These are phyloP conservation scores for Bombylius major DNA, from an alignment of 2,888 invertebrate genomes.

Conservation along the genomic window DNA sequence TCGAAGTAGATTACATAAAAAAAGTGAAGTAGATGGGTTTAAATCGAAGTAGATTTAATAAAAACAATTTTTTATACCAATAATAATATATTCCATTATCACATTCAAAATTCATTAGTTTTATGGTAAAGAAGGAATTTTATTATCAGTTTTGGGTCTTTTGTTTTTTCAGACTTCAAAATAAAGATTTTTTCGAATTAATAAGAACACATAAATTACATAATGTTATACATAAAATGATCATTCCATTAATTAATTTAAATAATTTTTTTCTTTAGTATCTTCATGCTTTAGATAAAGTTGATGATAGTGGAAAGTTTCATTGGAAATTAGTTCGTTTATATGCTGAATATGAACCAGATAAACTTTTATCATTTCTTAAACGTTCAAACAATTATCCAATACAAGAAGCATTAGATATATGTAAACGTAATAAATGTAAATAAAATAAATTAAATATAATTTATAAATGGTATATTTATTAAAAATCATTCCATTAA, in stretches of 20 bases:
- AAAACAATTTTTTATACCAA: no score
- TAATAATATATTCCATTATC: no score
- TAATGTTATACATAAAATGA: constrained; percentile 70
- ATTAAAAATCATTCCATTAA: constrained; percentile 75
- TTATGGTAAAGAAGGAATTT: not conserved
- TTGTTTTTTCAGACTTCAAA: constrained; percentile 48
- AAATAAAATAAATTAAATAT: no score
- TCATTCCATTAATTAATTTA: constrained; percentile 77
- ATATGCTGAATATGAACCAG: constrained; percentile 78
- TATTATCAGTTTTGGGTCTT: not conserved
- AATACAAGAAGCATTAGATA: constrained; percentile 83
- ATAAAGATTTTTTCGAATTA: constrained; percentile 80
- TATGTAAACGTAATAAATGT: no score
- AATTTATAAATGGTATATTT: no score
- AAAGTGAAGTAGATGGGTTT: no score
- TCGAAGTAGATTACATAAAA: no score
- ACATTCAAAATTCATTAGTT: no score
- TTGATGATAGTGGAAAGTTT: constrained; percentile 65
- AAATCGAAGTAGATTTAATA: no score
- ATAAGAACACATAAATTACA: constrained; percentile 76
- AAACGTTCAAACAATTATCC: constrained; percentile 83
- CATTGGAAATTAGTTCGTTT: constrained; percentile 77
- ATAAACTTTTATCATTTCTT: constrained; percentile 77
- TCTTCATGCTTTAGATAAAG: constrained; percentile 73
- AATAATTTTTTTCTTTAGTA: constrained; percentile 60